Conservation (phyloP, 2,888 invertebrate genomes). For the Netelia virgata region DNA sequence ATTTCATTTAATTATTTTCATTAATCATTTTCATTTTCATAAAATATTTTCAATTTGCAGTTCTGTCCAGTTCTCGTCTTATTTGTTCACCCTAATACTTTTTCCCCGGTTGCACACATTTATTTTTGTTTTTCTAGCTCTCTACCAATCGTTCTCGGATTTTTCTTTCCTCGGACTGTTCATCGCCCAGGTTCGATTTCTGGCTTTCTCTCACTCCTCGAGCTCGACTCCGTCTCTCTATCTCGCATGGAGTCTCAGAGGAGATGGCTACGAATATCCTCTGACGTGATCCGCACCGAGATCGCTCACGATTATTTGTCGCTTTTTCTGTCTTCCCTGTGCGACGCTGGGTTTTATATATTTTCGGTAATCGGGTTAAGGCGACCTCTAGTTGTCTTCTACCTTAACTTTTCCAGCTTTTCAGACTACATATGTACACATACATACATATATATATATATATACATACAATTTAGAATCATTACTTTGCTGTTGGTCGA, state of each 20-base stretch:
- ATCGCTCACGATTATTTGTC: constrained; percentile 59
- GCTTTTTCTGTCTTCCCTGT: constrained; percentile 52
- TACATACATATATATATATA: not conserved
- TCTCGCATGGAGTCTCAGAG: constrained; percentile 46
- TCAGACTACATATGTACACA: not conserved
- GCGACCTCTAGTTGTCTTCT: constrained; percentile 30
- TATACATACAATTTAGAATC: not conserved
- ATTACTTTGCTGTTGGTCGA: constrained; percentile 2
- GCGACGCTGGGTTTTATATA: constrained; percentile 53
- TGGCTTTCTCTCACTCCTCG: constrained; percentile 1
- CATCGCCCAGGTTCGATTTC: constrained; percentile 8
- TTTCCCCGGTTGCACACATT: not conserved
- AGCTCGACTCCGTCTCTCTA: constrained; percentile 40
- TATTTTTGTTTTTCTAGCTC: not conserved
- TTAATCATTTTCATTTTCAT: too few relatives aligned
- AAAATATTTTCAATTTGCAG: too few relatives aligned
- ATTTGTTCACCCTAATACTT: not conserved
- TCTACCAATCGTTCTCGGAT: not conserved
- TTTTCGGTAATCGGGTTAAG: constrained; percentile 70
- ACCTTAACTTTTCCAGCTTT: constrained; percentile 11
- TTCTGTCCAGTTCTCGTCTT: not conserved
- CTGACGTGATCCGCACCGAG: constrained; percentile 65
- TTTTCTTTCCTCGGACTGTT: not conserved
- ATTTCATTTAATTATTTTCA: too few relatives aligned
- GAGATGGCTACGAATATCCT: constrained; percentile 66